phyloP scores from a whole-genome alignment of 2,113 vertebrate species.

The Coregonus clupeaformis region DNA sequence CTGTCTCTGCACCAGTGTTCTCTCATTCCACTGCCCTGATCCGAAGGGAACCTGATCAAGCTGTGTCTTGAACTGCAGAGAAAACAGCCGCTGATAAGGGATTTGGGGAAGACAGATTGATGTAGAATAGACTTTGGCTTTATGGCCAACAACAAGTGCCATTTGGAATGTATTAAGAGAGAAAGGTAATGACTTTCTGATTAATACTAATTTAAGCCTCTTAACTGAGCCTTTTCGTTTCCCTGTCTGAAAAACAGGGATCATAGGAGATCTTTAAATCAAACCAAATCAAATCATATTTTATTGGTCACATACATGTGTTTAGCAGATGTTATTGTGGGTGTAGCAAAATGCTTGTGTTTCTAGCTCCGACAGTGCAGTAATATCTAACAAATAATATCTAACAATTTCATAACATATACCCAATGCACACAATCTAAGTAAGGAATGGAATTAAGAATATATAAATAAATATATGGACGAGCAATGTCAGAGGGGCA shows the following conservation, averaged over 20 bases:
- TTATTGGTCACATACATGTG: no score
- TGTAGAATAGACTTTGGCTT: constrained; percentile 58
- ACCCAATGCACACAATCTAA: no score
- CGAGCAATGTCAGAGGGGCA: no score
- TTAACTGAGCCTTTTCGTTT: constrained; percentile 11
- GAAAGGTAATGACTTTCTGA: constrained; percentile 46
- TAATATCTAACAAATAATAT: no score
- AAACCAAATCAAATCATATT: no score
- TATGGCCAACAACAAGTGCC: constrained; percentile 45
- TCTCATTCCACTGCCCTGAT: constrained; percentile 67
- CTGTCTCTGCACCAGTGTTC: constrained; percentile 34
- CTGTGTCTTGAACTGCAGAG: constrained; percentile 58
- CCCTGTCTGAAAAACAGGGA: not conserved
- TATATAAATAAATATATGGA: no score
- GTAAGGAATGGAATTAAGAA: no score
- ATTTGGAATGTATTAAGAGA: constrained; percentile 61
- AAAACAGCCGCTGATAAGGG: constrained; percentile 60
- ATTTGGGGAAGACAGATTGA: constrained; percentile 53
- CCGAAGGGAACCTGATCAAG: constrained; percentile 66
- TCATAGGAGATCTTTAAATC: constrained; percentile 35
- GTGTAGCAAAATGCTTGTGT: no score
- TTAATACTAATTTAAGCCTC: constrained; percentile 39
- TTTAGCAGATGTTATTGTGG: no score
- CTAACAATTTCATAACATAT: no score
- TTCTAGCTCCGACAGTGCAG: no score